Percentiles rank a stretch among this genome's conserved stretches.
Evolutionary conservation across 2,113 vertebrate genomes (phyloP).

Genomic region (Notiomystis cincta): DNA sequence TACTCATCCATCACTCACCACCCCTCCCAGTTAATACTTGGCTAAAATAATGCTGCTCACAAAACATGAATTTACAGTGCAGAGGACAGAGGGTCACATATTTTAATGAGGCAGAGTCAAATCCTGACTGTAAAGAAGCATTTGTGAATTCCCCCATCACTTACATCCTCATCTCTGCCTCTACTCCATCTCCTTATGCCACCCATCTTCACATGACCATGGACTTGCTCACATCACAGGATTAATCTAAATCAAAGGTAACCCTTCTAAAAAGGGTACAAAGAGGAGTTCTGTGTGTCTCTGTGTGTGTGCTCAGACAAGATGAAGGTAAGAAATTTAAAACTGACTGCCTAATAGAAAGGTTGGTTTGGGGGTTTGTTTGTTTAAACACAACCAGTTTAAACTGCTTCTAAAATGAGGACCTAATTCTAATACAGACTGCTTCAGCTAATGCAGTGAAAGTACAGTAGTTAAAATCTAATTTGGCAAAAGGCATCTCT

Average conservation of each 20-base stretch:
- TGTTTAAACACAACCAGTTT: not conserved
- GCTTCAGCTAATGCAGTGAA: not conserved
- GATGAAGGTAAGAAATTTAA: not conserved
- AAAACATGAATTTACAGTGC: not conserved
- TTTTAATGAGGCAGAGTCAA: not conserved
- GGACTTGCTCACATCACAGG: not conserved
- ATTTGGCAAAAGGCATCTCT: not conserved
- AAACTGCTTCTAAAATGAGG: not conserved
- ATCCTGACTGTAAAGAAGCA: not conserved
- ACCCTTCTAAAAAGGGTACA: not conserved
- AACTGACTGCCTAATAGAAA: not conserved
- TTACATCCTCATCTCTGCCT: not conserved
- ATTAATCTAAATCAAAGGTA: not conserved
- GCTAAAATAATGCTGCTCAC: not conserved
- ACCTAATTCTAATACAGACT: not conserved
- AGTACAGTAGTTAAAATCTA: not conserved
- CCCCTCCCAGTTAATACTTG: not conserved
- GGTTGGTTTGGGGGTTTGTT: not conserved
- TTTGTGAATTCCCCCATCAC: not conserved
- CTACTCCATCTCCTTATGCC: not conserved
- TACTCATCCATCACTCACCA: not conserved
- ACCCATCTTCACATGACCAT: not conserved
- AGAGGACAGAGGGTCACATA: not conserved
- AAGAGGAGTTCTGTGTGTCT: not conserved
- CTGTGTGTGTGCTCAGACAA: accelerated